These are phyloP conservation scores for Larimichthys polyactis DNA, from an alignment of 2,113 vertebrate species.

Conservation along the genomic window DNA sequence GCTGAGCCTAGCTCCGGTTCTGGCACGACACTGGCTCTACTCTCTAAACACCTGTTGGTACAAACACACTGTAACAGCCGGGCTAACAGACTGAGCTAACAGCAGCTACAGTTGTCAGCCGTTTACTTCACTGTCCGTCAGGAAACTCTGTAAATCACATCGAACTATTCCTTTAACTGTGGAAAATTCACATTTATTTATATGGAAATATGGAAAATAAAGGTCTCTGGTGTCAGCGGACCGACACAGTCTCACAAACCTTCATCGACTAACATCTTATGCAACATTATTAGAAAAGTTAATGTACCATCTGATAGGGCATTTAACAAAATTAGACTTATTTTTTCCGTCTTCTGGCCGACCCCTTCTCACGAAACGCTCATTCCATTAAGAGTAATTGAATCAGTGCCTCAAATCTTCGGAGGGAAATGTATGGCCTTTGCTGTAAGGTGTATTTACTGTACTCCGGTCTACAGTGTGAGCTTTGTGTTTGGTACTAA, in stretches of 20 bases:
- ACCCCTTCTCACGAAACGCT: conserved; percentile 5
- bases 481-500: conserved; percentile 36
- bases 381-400: conserved; percentile 47
- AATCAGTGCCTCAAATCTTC: conserved; percentile 54
- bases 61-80: too few relatives aligned
- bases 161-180: not conserved
- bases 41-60: too few relatives aligned
- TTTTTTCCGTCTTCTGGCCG: not conserved
- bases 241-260: not conserved
- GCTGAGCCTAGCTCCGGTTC: too few relatives aligned
- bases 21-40: too few relatives aligned
- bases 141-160: too few relatives aligned
- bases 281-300: not conserved
- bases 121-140: too few relatives aligned
- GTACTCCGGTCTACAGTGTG: conserved; percentile 21
- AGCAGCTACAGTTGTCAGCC: too few relatives aligned
- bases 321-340: not conserved
- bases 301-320: not conserved
- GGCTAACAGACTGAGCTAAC: too few relatives aligned
- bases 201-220: not conserved
- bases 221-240: not conserved
- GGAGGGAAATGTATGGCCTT: conserved; percentile 10
- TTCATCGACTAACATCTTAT: not conserved
- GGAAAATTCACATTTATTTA: not conserved
- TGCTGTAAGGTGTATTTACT: conserved; percentile 42